A percentile compares a stretch with the other conserved stretches of the same genome.
phyloP scores from a whole-genome alignment of 2,888 invertebrate species.

The Plemyria rubiginata region DNA sequence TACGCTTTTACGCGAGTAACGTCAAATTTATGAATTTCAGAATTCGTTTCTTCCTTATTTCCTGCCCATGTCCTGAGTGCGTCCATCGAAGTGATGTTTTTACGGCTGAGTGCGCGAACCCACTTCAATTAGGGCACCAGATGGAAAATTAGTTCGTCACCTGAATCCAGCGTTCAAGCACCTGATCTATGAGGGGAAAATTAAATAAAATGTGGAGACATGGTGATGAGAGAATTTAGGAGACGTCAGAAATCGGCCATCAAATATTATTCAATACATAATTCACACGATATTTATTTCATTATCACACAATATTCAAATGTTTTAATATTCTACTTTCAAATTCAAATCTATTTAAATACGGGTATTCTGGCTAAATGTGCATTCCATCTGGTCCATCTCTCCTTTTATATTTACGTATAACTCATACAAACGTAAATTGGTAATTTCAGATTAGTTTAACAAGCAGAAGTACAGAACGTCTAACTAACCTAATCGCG shows the following conservation, averaged over 20 bases:
- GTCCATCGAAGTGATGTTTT: conserved; percentile 34
- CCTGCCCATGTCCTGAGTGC: conserved; percentile 15
- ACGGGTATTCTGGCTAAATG: too few relatives aligned
- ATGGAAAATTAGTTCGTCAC: conserved; percentile 45
- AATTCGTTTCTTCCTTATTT: background rate
- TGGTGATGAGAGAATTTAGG: background rate
- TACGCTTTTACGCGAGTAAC: too few relatives aligned
- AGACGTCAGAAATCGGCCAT: background rate
- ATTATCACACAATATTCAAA: too few relatives aligned
- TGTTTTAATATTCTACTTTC: too few relatives aligned
- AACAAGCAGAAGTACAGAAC: conserved; percentile 16
- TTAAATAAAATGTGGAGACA: conserved; percentile 14
- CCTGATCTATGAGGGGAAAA: conserved; percentile 12
- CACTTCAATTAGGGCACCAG: conserved; percentile 49
- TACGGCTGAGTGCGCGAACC: conserved; percentile 38
- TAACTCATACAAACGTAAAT: background rate
- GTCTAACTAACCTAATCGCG: conserved; percentile 26
- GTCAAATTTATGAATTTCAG: background rate
- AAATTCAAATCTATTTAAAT: too few relatives aligned
- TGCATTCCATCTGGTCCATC: too few relatives aligned
- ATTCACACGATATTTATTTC: too few relatives aligned
- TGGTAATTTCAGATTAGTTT: conserved; percentile 24
- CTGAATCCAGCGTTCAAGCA: conserved; percentile 31
- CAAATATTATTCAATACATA: background rate
- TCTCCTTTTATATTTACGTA: background rate